Evolutionary conservation across 2,888 invertebrate genomes (phyloP).

Genomic region (Lutraria lutraria): DNA sequence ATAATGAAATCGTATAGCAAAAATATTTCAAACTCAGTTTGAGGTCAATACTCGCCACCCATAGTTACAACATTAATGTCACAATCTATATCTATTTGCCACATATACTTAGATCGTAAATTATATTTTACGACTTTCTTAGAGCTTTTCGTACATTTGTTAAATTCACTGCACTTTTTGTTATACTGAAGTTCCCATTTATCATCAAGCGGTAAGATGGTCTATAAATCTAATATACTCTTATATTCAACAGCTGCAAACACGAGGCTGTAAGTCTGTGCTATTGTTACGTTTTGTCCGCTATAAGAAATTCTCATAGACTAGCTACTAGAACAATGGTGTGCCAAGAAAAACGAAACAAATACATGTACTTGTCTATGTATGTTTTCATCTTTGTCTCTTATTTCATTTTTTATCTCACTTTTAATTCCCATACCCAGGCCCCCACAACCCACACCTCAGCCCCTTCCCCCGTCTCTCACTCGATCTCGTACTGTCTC

Average conservation of each 20-base stretch:
- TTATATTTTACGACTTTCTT: neutral
- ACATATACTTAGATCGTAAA: neutral
- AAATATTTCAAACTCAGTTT: neutral
- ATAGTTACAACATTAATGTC: neutral
- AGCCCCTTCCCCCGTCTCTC: neutral
- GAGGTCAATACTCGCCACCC: neutral
- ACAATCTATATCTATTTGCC: neutral
- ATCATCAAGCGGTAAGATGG: neutral
- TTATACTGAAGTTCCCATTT: neutral
- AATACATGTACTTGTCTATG: neutral
- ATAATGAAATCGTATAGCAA: neutral
- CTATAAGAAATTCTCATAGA: neutral
- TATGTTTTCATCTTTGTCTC: neutral
- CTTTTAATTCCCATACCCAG: neutral
- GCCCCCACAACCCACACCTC: too few species aligned
- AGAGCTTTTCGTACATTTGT: neutral
- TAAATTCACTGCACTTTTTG: neutral
- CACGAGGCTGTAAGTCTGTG: neutral
- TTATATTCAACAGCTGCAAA: constrained; percentile 13
- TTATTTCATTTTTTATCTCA: neutral
- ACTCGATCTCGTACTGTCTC: neutral
- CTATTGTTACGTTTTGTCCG: neutral
- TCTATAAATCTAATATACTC: neutral
- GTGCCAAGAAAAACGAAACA: neutral
- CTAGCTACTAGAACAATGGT: neutral